Base-by-base conservation (phyloP, 2,888 invertebrate genomes). In the Microctonus brassicae region DNA sequence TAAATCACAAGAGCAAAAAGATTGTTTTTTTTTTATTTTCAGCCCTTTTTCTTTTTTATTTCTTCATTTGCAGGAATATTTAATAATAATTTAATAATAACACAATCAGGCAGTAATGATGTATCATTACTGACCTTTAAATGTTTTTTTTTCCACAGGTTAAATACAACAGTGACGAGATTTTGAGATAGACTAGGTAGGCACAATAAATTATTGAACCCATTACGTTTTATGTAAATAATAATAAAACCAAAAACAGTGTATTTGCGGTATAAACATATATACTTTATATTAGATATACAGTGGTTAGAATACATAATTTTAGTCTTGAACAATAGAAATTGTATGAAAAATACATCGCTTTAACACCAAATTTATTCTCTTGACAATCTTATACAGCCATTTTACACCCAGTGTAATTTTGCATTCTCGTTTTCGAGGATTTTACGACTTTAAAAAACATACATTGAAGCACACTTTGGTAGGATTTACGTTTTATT, bases 291-390 rank as follows among this genome's bases (percentile, higher is more conserved):
- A n/a, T n/a, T n/a, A n/a, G 47, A n/a, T n/a, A n/a, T 47, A 26
- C 13, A 55, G 55, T 55, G 55, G 24, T 26, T 55, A 13, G 55
- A 55, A n/a, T 22, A n/a, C n/a, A 55, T 22, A 22, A 24, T n/a
- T n/a, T n/a, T 55, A 24, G 55, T 26, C 13, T 10, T 13, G 55
- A 24, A 47, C 47, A 55, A 55, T 36, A 17, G 57, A 55, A 39
- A 57, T 66, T 57, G 55, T 39, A 42, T 68, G 68, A 61, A 68
- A 68, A 61, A 68, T 68, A 60, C 60, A 68, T 68, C 60, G 53
- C 36, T 68, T 61, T 52, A 61, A 61, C 47, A 52, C 60, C 52
- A 68, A 61, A 61, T 68, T 68, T 58, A 58, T 68, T 24, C 60
- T 47, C 34, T 53, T 26, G 61, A 68, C 68, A 68, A 26, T 55